Evolutionary conservation across 2,888 invertebrate species (phyloP), one percentile per base, ranked within the genome.

Genomic region (Conops quadrifasciatus): DNA sequence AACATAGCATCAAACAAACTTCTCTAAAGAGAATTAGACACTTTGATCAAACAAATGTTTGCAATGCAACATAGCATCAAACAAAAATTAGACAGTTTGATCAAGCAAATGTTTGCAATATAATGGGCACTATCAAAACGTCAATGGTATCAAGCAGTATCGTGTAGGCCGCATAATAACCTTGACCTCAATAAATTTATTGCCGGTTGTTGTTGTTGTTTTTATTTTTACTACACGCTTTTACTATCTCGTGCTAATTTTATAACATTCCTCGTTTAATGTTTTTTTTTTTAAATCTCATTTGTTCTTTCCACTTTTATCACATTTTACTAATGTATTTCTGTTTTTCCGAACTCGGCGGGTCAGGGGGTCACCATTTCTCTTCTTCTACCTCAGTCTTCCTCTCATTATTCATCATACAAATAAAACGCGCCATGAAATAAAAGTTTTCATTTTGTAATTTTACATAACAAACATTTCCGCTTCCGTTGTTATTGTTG

Each of bases 391-490:
- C 26, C 28, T 28, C 21, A 13, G 49, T 36, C n/a, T 21, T 53
- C 2, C 26, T n/a, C n/a, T 53, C 36, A 24, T 64, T 19, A 13
- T 49, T 36, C 36, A 36, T 43, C 21, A 43, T 2, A 11, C 13
- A 47, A 63, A 24, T 53, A 21, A 58, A 58, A 58, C 13, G 24
- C 15, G 24, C 1, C 26, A 5, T 15, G 2, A 30, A 30, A 24
- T 49, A 30, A 65, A 65, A 49, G 28, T 65, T 64, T 26, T 47
- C 66, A 43, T 60, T 60, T 60, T 68, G 24, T 60, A 60, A 51
- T 60, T 68, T 60, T 68, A 68, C 68, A 68, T 68, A 68, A 68
- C 59, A 28, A 68, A 60, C 60, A 68, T 60, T 68, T 68, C 68
- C 68, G 60, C 15, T 68, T 68, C 68, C 51, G 68, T 21, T 26